Evolutionary conservation across 2,888 invertebrate species (phyloP).

Genomic region (Cataglyphis altisquamis): DNA sequence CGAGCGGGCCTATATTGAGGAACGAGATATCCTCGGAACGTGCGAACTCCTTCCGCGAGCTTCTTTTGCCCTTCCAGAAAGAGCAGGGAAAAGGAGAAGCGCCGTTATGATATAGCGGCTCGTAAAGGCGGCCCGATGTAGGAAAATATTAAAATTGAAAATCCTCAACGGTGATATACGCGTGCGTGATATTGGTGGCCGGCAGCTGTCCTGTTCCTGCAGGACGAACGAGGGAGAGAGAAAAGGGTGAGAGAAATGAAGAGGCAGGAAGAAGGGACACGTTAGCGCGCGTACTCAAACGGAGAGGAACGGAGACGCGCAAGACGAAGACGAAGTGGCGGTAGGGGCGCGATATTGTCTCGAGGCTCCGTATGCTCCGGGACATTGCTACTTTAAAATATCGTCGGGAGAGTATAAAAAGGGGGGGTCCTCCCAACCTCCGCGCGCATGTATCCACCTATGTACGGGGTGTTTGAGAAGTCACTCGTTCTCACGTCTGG

Average conservation of each 20-base stretch:
- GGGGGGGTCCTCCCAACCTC: conserved; percentile 18
- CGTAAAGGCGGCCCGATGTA: conserved; percentile 81
- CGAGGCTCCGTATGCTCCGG: conserved; percentile 77
- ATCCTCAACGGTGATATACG: conserved; percentile 84
- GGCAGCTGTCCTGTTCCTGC: conserved; percentile 83
- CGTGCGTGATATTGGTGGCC: conserved; percentile 85
- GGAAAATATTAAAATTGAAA: conserved; percentile 86
- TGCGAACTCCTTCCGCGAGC: conserved; percentile 5
- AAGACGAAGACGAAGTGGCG: conserved; percentile 41
- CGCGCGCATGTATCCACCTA: conserved; percentile 17
- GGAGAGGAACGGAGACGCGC: conserved; percentile 53
- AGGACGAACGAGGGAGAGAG: conserved; percentile 50
- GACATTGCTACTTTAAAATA: conserved; percentile 85
- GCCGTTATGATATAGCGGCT: conserved; percentile 83
- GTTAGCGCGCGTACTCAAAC: conserved; percentile 50
- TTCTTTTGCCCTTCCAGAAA: conserved; percentile 28
- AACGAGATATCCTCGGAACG: conserved; percentile 74
- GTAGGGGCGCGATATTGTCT: conserved; percentile 81
- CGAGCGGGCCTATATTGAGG: conserved; percentile 73
- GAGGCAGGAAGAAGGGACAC: conserved; percentile 63
- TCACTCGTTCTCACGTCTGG: not conserved
- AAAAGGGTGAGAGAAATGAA: conserved; percentile 32
- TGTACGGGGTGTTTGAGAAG: conserved; percentile 26
- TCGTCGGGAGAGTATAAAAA: conserved; percentile 82
- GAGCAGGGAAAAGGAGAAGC: conserved; percentile 41